Percentiles rank a stretch among this genome's conserved stretches.
phyloP scores from a whole-genome alignment of 2,888 invertebrate genomes.

The Lamellibrachia satsuma region DNA sequence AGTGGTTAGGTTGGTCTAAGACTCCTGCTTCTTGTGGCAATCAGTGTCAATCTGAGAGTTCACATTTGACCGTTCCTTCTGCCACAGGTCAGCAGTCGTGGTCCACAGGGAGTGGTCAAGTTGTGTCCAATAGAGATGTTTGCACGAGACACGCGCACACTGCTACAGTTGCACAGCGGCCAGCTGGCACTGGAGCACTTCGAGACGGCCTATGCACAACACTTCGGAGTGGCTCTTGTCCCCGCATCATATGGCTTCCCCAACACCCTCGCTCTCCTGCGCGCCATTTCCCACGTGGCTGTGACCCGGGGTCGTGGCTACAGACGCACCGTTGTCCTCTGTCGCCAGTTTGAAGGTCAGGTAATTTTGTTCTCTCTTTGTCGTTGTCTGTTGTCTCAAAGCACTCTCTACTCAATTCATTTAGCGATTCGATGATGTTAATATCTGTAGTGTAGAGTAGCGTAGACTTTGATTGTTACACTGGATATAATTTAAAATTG shows the following conservation, averaged over 20 bases:
- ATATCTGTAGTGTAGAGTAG: no score
- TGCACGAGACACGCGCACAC: slow-evolving; percentile 69
- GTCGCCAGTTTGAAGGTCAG: slow-evolving; percentile 45
- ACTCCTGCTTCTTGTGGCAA: no score
- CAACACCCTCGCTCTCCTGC: slow-evolving; percentile 68
- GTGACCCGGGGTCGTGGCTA: slow-evolving; percentile 66
- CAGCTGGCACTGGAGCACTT: slow-evolving; percentile 63
- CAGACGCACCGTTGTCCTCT: slow-evolving; percentile 54
- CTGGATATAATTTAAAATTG: no score
- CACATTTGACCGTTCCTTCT: not conserved
- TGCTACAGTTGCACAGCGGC: slow-evolving; percentile 69
- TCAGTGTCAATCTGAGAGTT: no score
- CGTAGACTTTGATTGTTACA: no score
- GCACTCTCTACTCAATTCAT: no score
- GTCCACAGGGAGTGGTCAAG: slow-evolving; percentile 47
- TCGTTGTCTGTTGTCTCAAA: no score
- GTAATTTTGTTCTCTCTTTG: no score
- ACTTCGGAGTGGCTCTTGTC: slow-evolving; percentile 67
- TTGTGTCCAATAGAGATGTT: slow-evolving; percentile 67
- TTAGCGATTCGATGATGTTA: no score
- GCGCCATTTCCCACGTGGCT: slow-evolving; percentile 70
- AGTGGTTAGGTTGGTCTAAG: no score
- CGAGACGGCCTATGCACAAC: slow-evolving; percentile 43
- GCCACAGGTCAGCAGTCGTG: slow-evolving; percentile 8
- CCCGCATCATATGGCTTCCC: slow-evolving; percentile 70